These are phyloP conservation scores for Gouania willdenowi DNA, from an alignment of 2,797 vertebrate genomes.

Conservation along the genomic window DNA sequence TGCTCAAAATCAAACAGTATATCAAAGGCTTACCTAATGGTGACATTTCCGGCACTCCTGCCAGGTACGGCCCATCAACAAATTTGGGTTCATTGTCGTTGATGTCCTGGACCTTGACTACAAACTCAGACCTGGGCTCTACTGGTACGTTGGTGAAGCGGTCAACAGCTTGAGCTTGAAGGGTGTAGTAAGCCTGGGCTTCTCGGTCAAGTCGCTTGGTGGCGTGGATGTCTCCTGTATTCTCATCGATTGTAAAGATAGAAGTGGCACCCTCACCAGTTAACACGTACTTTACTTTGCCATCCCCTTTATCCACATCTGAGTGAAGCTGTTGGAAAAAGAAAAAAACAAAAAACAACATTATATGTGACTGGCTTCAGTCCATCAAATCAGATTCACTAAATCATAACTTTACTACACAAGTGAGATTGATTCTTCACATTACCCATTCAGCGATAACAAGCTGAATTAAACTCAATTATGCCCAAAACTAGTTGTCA, in stretches of 20 bases:
- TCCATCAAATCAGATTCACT: too few relatives aligned
- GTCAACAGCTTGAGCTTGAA: conserved; percentile 89
- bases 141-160: conserved; percentile 85
- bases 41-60: conserved; percentile 94
- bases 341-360: too few relatives aligned
- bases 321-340: conserved; percentile 87
- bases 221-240: conserved; percentile 95
- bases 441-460: conserved; percentile 10
- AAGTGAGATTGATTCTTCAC: neutral
- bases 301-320: conserved; percentile 94
- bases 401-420: too few relatives aligned
- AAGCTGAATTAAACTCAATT: neutral
- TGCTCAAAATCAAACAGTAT: too few relatives aligned
- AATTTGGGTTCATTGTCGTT: conserved; percentile 97
- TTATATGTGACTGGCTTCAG: too few relatives aligned
- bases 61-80: conserved; percentile 90
- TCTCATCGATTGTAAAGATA: conserved; percentile 98
- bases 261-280: conserved; percentile 91
- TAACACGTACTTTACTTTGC: conserved; percentile 94
- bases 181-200: conserved; percentile 93
- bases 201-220: conserved; percentile 94
- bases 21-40: conserved; percentile 85
- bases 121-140: conserved; percentile 89
- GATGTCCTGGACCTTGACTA: conserved; percentile 97
- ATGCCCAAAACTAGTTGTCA: neutral